These are phyloP conservation scores for Myiotriccus ornatus DNA, from an alignment of 2,797 vertebrate genomes.

Conservation along the genomic window DNA sequence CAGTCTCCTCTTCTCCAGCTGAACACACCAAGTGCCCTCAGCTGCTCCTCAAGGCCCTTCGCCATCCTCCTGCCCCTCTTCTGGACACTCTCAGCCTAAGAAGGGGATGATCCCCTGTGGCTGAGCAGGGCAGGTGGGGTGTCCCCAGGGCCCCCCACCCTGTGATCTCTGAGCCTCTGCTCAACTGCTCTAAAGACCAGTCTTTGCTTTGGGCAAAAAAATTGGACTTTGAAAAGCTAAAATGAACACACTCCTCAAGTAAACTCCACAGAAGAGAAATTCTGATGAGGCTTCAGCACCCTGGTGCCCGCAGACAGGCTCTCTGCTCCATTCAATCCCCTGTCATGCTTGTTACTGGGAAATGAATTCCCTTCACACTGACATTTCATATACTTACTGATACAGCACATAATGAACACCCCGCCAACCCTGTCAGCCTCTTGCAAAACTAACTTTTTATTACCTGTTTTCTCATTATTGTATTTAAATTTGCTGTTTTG, in stretches of 20 bases:
- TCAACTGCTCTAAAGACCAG: background rate
- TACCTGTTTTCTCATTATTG: constrained; percentile 32
- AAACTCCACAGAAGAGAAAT: constrained; percentile 25
- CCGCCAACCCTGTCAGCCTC: constrained; percentile 36
- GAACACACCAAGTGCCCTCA: background rate
- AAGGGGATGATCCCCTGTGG: background rate
- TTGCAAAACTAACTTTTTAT: constrained; percentile 59
- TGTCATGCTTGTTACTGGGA: constrained; percentile 70
- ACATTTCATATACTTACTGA: constrained; percentile 68
- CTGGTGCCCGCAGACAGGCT: constrained; percentile 42
- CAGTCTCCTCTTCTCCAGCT: background rate
- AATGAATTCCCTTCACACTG: constrained; percentile 72
- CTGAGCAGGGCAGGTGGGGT: background rate
- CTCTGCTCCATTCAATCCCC: constrained; percentile 34
- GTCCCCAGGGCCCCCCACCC: background rate
- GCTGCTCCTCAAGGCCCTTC: background rate
- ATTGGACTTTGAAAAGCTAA: background rate
- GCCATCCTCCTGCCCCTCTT: background rate
- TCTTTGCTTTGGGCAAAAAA: background rate
- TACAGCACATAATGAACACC: constrained; percentile 55
- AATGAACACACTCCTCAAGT: background rate
- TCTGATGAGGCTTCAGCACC: constrained; percentile 34
- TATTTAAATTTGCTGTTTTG: constrained; percentile 23
- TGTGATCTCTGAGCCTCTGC: accelerated
- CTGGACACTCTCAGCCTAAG: background rate